Conservation (phyloP, 2,797 vertebrate genomes). For the Myotis pilosus region DNA sequence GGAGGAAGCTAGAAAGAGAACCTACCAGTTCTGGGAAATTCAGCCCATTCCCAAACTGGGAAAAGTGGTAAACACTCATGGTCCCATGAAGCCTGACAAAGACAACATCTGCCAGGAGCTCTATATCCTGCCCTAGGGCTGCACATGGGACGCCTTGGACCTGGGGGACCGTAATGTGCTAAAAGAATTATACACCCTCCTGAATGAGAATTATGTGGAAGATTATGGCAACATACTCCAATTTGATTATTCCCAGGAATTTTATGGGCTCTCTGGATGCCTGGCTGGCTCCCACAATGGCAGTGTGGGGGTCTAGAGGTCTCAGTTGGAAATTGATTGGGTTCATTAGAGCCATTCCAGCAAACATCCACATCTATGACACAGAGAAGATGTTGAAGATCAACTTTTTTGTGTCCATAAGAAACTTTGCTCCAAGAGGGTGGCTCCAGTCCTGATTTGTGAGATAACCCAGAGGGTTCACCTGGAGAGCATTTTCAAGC, state of each 20-base stretch:
- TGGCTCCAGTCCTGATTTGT: constrained; percentile 96
- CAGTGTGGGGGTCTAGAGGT: constrained; percentile 96
- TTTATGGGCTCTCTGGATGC: constrained; percentile 91
- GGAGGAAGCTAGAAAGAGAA: constrained; percentile 97
- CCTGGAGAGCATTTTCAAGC: constrained; percentile 98
- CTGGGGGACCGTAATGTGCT: background rate
- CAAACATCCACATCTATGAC: constrained; percentile 94
- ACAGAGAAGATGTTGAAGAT: constrained; percentile 98
- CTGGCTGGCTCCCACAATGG: constrained; percentile 98
- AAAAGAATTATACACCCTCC: background rate
- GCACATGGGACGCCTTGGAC: background rate
- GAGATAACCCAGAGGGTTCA: constrained; percentile 97
- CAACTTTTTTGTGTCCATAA: constrained; percentile 99
- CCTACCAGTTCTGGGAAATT: constrained; percentile 94
- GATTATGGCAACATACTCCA: background rate
- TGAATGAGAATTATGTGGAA: background rate
- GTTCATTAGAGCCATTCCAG: constrained; percentile 97
- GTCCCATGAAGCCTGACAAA: background rate
- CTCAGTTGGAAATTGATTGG: constrained; percentile 96
- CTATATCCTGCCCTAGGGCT: background rate
- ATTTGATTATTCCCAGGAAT: background rate
- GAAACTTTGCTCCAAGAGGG: constrained; percentile 97
- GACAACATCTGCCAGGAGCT: background rate
- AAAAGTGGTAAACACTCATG: background rate
- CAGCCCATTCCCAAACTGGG: constrained; percentile 96